These are phyloP conservation scores for Anneissia japonica DNA, from an alignment of 35 echinoderm and acorn worm genomes.

Conservation along the genomic window DNA sequence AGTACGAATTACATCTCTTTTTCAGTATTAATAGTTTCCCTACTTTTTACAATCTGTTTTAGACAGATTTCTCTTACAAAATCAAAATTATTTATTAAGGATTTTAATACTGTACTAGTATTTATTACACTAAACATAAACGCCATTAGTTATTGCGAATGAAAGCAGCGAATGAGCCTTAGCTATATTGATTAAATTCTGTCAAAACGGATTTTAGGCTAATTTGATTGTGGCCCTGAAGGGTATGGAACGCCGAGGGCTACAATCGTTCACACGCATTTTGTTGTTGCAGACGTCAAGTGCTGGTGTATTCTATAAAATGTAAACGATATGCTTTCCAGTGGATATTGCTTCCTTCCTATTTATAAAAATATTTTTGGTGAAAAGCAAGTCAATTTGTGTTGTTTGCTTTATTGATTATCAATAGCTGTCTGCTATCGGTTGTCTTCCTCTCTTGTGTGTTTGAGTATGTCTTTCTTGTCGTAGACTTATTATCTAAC, in stretches of 20 bases:
- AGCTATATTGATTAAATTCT: background rate
- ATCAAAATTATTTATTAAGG: background rate
- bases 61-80: background rate
- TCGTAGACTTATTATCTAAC: too few species aligned
- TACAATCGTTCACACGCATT: background rate
- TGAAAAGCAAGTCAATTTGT: background rate
- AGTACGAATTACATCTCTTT: too few species aligned
- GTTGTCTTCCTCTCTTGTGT: too few species aligned
- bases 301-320: background rate
- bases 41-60: background rate
- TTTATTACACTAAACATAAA: background rate
- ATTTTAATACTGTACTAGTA: background rate
- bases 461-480: too few species aligned
- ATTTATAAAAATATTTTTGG: background rate
- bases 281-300: background rate
- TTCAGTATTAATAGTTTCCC: too few species aligned
- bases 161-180: background rate
- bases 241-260: background rate
- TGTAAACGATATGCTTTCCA: background rate
- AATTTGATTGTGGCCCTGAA: background rate
- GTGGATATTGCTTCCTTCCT: background rate
- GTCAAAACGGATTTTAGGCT: slow-evolving; percentile 1
- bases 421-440: too few species aligned
- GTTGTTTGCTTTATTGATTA: background rate
- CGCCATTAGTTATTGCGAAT: background rate